Percentiles rank a stretch among this genome's conserved stretches.
Conservation (phyloP, 2,113 vertebrate species). For the Lagopus muta region DNA sequence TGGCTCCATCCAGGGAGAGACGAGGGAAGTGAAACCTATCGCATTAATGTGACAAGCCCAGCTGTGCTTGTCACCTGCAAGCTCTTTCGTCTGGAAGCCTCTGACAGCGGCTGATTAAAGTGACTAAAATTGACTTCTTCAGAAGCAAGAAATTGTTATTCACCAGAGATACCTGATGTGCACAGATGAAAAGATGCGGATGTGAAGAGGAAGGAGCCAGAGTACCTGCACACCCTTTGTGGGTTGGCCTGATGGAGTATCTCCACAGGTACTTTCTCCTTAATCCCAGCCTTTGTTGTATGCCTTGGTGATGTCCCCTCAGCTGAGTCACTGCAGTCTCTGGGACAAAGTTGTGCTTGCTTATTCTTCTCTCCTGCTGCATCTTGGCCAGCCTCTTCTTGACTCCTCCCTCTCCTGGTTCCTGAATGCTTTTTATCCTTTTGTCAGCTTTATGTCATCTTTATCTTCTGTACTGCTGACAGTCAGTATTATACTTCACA, state of each 20-base stretch:
- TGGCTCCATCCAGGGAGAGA: neutral
- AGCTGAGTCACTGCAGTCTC: neutral
- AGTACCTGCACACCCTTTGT: neutral
- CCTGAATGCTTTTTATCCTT: neutral
- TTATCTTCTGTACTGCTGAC: neutral
- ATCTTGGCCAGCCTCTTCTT: neutral
- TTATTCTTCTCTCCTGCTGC: neutral
- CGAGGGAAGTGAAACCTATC: neutral
- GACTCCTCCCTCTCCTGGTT: neutral
- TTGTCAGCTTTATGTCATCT: neutral
- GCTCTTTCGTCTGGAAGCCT: neutral
- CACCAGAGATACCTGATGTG: neutral
- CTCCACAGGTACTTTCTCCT: neutral
- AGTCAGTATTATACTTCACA: neutral
- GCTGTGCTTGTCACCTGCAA: slow-evolving; percentile 14
- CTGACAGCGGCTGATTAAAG: neutral
- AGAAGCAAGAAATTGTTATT: neutral
- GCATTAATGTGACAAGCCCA: neutral
- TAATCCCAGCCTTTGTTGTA: neutral
- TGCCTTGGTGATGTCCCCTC: neutral
- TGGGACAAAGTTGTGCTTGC: neutral
- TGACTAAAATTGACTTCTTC: neutral
- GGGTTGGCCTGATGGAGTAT: neutral
- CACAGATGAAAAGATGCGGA: neutral
- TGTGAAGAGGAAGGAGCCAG: neutral